phyloP scores from a whole-genome alignment of 2,888 invertebrate genomes.

The Muschampia plurimacula region DNA sequence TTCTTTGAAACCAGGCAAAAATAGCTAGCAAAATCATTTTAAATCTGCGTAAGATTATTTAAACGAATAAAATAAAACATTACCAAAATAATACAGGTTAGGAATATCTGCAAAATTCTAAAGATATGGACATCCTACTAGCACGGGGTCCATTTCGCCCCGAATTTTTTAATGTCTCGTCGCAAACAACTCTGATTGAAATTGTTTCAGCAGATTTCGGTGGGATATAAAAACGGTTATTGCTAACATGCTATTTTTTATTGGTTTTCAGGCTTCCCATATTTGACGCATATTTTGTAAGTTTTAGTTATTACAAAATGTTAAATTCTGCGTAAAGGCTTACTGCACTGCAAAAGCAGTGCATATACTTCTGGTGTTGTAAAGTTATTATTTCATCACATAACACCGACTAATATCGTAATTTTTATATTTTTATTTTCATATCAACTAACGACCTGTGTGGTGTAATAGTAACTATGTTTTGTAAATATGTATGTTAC shows the following conservation, averaged over 20 bases:
- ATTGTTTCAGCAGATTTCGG: conserved; percentile 24
- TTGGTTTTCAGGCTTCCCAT: conserved; percentile 21
- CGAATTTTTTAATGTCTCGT: conserved; percentile 33
- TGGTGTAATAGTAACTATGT: too few relatives aligned
- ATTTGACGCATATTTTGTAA: conserved; percentile 18
- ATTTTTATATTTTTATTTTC: too few relatives aligned
- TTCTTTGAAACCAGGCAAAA: too few relatives aligned
- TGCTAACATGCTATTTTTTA: conserved; percentile 27
- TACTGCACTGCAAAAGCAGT: not conserved
- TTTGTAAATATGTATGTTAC: too few relatives aligned
- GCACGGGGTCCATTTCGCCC: not conserved
- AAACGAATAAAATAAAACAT: too few relatives aligned
- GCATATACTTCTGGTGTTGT: not conserved
- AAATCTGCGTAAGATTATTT: too few relatives aligned
- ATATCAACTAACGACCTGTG: too few relatives aligned
- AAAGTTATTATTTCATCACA: too few relatives aligned
- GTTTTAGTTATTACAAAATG: not conserved
- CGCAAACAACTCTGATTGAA: conserved; percentile 36
- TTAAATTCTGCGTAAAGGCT: not conserved
- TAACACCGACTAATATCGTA: too few relatives aligned
- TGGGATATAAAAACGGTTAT: conserved; percentile 25
- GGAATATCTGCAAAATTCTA: not conserved
- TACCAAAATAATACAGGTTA: not conserved
- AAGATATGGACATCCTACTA: not conserved
- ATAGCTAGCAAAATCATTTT: too few relatives aligned